Evolutionary conservation across 2,113 vertebrate species (phyloP), one percentile per base, ranked within the genome.

Genomic region (Solea senegalensis): DNA sequence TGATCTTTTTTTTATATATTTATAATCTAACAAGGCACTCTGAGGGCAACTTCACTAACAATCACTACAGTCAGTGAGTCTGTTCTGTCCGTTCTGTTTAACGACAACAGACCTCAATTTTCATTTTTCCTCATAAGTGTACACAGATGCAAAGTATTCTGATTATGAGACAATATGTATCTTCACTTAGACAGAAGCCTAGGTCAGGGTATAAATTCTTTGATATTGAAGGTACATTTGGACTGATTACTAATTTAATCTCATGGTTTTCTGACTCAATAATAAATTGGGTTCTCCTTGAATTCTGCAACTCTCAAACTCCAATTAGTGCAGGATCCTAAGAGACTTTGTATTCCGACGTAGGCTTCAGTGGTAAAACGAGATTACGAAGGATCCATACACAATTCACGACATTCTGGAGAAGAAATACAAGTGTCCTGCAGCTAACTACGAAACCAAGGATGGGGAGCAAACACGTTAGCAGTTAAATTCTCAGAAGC

Each of bases 361-460:
- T 46, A 64, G 76, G 72, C 80, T 76, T 85, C 61, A 71, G 57
- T 68, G 43, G 34, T 41, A 46, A 28, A 59, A 56, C 58, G 52
- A 65, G 2, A 73, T 58, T 72, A 14, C 65, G 27, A 70, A 39
- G 27, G 54, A 66, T 81, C 72, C 15, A 6, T 49, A 63, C 73
- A 71, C 69, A 40, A 82, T 72, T 67, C 46, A 69, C 57, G 16
- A 27, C 71, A 54, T 59, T 88, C 85, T 88, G 82, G 52, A 74
- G 77, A 78, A 60, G 66, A 72, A 82, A 87, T 72, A 74, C 39
- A 58, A 80, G 21, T 52, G 60, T 64, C 70, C 63, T 72, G 72
- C 59, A 56, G 77, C 74, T 71, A 80, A 91, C 85, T 81, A 84
- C 67, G 81, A 89, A 76, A 74, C 76, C 70, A 88, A 15, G 14